A percentile compares a stretch with the other conserved stretches of the same genome.
Evolutionary conservation across 2,888 invertebrate species (phyloP).

Genomic region (Lycophotia porphyrea): DNA sequence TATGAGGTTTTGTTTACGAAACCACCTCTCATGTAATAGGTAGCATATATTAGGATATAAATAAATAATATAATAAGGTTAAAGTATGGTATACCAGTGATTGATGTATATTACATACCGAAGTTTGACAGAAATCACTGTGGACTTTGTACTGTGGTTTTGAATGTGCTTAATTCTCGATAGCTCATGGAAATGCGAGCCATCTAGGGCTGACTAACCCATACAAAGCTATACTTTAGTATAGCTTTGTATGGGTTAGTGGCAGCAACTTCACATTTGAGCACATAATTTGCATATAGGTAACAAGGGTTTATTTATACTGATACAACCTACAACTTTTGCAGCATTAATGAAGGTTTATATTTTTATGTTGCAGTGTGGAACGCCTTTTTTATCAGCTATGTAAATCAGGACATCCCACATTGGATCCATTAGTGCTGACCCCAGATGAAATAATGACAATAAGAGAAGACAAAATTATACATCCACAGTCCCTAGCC

Average conservation of each 20-base stretch:
- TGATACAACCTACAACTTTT: background rate
- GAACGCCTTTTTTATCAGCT: constrained; percentile 97
- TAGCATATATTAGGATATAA: too few species aligned
- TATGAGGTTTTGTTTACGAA: background rate
- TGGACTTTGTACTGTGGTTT: background rate
- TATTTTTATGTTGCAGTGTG: constrained; percentile 91
- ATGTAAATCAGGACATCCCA: constrained; percentile 95
- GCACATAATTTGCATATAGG: background rate
- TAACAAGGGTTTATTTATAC: background rate
- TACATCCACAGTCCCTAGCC: constrained; percentile 95
- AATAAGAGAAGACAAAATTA: constrained; percentile 94
- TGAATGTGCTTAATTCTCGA: background rate
- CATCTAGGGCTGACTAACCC: too few species aligned
- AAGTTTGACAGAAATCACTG: background rate
- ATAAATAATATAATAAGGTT: too few species aligned
- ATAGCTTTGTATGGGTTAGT: background rate
- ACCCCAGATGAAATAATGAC: constrained; percentile 94
- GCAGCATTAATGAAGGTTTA: constrained; percentile 3
- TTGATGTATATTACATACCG: too few species aligned
- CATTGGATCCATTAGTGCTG: constrained; percentile 96
- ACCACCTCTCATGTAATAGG: background rate
- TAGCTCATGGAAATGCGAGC: background rate
- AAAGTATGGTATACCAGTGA: too few species aligned
- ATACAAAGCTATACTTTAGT: background rate
- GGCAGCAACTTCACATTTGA: background rate